A percentile compares a stretch with the other conserved stretches of the same genome.
Conservation (phyloP, 2,113 vertebrate species). For the Macrotus californicus region DNA sequence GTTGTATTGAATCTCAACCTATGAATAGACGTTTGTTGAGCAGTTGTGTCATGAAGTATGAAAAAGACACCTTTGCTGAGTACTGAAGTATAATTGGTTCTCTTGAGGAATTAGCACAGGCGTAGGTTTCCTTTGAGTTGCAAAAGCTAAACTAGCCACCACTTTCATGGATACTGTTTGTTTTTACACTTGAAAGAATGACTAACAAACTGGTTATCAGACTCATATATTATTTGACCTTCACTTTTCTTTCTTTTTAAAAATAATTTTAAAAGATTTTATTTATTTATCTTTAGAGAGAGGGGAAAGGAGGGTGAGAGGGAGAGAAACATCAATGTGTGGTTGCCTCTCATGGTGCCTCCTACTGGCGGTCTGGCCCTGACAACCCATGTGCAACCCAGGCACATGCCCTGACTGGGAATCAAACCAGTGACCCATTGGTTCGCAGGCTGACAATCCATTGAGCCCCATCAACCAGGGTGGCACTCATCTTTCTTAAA, state of each 20-base stretch:
- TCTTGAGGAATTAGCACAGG: background rate
- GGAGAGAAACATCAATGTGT: too few species aligned
- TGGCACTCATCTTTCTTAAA: background rate
- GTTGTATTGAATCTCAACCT: background rate
- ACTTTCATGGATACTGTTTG: background rate
- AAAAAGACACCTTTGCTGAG: background rate
- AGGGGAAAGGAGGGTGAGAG: too few species aligned
- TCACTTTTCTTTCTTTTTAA: too few species aligned
- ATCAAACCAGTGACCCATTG: too few species aligned
- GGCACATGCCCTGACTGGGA: too few species aligned
- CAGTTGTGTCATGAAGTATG: background rate
- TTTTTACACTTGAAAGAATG: background rate
- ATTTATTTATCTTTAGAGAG: too few species aligned
- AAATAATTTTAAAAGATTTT: too few species aligned
- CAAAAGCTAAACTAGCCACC: background rate
- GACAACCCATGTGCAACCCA: too few species aligned
- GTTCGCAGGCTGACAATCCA: too few species aligned
- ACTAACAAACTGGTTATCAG: background rate
- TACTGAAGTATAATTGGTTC: background rate
- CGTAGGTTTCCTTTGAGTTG: background rate
- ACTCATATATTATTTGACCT: background rate
- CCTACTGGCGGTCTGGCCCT: too few species aligned
- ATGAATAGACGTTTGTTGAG: background rate
- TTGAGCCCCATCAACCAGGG: too few species aligned
- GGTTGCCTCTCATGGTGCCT: too few species aligned